Percentiles rank a stretch among this genome's conserved stretches.
phyloP scores from a whole-genome alignment of 2,113 vertebrate species.

The Ammodytes dubius region DNA sequence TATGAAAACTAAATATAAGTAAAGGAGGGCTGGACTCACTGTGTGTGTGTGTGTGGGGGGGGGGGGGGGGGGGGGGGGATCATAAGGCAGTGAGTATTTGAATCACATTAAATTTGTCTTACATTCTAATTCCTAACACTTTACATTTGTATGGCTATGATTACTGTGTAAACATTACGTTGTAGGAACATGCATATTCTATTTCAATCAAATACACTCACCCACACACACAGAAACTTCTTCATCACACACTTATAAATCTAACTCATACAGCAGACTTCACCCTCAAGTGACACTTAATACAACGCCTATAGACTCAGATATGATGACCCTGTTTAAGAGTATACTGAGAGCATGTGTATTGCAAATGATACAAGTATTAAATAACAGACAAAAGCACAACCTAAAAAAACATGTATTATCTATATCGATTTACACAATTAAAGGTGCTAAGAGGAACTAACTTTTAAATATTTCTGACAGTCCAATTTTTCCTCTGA shows the following conservation, averaged over 20 bases:
- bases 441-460: too few relatives aligned
- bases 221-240: constrained; percentile 1
- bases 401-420: background rate
- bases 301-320: background rate
- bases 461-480: too few relatives aligned
- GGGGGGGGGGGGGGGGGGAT: constrained; percentile 1
- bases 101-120: constrained; percentile 22
- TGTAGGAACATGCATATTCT: constrained; percentile 5
- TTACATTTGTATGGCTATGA: background rate
- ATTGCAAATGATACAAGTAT: background rate
- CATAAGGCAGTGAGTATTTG: background rate
- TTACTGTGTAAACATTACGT: constrained; percentile 5
- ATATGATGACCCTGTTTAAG: background rate
- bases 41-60: background rate
- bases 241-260: constrained; percentile 35
- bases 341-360: background rate
- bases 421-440: background rate
- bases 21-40: background rate
- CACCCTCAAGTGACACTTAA: constrained; percentile 19
- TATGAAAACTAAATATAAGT: background rate
- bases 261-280: constrained; percentile 5
- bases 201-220: constrained; percentile 3
- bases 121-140: constrained; percentile 15
- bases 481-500: too few relatives aligned
- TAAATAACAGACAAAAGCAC: background rate